Evolutionary conservation across 2,888 invertebrate genomes (phyloP).

Genomic region (Drosophila pseudotalamancana): DNA sequence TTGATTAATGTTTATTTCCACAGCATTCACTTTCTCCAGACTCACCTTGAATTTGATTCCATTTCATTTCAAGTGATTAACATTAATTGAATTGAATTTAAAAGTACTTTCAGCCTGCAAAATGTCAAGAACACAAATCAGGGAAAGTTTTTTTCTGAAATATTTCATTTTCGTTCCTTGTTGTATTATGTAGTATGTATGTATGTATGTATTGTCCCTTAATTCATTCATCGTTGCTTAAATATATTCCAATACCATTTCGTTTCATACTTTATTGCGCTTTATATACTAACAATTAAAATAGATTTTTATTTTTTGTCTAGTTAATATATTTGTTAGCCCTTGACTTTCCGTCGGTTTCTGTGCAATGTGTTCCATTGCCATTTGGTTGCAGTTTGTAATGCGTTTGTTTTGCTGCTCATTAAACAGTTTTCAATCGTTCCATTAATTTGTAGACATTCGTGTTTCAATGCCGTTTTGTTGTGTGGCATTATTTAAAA

Average conservation of each 20-base stretch:
- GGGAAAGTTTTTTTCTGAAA: neutral
- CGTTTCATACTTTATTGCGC: neutral
- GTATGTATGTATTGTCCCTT: too few species aligned
- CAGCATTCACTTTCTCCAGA: neutral
- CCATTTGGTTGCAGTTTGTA: conserved; percentile 1
- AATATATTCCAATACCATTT: conserved; percentile 2
- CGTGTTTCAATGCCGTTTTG: neutral
- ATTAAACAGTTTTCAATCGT: conserved; percentile 1
- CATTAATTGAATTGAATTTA: neutral
- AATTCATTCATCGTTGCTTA: neutral
- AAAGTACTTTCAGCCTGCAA: neutral
- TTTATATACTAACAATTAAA: too few species aligned
- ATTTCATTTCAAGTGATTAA: neutral
- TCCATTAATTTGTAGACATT: neutral
- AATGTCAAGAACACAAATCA: neutral
- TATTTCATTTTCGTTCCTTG: too few species aligned
- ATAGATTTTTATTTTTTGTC: neutral
- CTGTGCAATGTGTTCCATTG: conserved; percentile 4
- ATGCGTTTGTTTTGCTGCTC: neutral
- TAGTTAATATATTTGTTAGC: neutral
- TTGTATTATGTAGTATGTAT: too few species aligned
- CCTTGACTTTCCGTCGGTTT: conserved; percentile 1
- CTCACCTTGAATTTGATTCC: conserved; percentile 1
- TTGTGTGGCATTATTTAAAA: neutral
- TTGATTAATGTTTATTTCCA: neutral